phyloP scores from a whole-genome alignment of 92 coral and sea anemone species.

The Paramuricea clavata region DNA sequence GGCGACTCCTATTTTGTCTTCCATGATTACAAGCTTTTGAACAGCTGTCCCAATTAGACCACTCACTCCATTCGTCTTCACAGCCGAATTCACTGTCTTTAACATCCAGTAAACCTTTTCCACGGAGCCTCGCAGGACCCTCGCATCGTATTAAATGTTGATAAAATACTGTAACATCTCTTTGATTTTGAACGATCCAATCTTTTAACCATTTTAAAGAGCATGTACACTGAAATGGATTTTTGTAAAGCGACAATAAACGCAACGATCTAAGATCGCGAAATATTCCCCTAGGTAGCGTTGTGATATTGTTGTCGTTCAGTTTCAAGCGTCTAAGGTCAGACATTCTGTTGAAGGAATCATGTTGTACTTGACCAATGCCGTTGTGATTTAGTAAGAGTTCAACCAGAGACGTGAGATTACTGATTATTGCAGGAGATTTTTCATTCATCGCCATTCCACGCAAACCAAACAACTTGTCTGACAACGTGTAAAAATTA shows the following conservation, averaged over 20 bases:
- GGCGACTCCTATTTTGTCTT: conserved; percentile 68
- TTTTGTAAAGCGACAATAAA: conserved; percentile 72
- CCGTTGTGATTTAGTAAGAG: conserved; percentile 79
- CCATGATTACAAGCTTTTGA: conserved; percentile 79
- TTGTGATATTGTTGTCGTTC: conserved; percentile 72
- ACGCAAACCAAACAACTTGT: conserved; percentile 74
- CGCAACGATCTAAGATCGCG: conserved; percentile 66
- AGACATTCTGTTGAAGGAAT: conserved; percentile 48
- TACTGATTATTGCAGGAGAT: conserved; percentile 67
- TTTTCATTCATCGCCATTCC: conserved; percentile 63
- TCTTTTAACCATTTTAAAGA: conserved; percentile 88
- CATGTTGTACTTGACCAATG: conserved; percentile 60
- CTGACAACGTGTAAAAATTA: conserved; percentile 74
- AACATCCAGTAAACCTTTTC: conserved; percentile 65
- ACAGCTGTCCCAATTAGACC: conserved; percentile 86
- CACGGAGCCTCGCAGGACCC: conserved; percentile 73
- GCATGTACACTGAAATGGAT: conserved; percentile 96
- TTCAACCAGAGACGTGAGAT: conserved; percentile 66
- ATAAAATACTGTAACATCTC: conserved; percentile 63
- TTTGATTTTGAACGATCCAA: conserved; percentile 66
- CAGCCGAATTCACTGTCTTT: conserved; percentile 73
- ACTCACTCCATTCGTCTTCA: conserved; percentile 77
- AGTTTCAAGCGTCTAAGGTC: conserved; percentile 54
- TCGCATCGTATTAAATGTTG: conserved; percentile 70
- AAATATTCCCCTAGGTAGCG: conserved; percentile 76